Percentiles rank a stretch among this genome's conserved stretches.
Evolutionary conservation across 2,888 invertebrate species (phyloP).

Genomic region (Sepioteuthis lessoniana): DNA sequence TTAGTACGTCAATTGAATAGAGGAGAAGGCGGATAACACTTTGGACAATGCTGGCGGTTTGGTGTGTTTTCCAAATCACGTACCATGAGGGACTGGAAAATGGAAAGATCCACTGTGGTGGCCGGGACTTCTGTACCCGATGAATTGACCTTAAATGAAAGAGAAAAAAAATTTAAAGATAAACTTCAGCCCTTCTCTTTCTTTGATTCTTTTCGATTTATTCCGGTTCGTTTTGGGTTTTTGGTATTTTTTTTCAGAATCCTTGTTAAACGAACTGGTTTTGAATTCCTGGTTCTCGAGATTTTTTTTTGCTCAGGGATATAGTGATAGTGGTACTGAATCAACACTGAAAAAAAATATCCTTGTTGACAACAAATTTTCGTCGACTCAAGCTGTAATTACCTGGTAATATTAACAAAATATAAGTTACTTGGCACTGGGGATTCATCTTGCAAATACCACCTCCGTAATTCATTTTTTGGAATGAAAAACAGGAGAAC

Average conservation of each 20-base stretch:
- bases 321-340: too few species aligned
- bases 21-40: not conserved
- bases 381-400: not conserved
- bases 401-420: not conserved
- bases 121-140: conserved; percentile 43
- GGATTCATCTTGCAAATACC: not conserved
- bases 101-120: conserved; percentile 44
- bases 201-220: not conserved
- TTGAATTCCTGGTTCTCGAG: not conserved
- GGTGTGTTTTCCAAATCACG: conserved; percentile 34
- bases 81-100: conserved; percentile 45
- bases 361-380: not conserved
- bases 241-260: too few species aligned
- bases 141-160: conserved; percentile 44
- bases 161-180: not conserved
- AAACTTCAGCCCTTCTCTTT: not conserved
- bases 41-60: not conserved
- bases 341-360: too few species aligned
- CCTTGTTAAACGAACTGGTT: too few species aligned
- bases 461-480: too few species aligned
- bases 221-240: too few species aligned
- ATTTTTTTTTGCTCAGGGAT: too few species aligned
- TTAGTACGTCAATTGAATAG: not conserved
- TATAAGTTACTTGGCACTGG: not conserved
- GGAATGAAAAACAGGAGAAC: too few species aligned